Conservation (phyloP, 2,797 vertebrate species). For the Pipistrellus pipistrellus region DNA sequence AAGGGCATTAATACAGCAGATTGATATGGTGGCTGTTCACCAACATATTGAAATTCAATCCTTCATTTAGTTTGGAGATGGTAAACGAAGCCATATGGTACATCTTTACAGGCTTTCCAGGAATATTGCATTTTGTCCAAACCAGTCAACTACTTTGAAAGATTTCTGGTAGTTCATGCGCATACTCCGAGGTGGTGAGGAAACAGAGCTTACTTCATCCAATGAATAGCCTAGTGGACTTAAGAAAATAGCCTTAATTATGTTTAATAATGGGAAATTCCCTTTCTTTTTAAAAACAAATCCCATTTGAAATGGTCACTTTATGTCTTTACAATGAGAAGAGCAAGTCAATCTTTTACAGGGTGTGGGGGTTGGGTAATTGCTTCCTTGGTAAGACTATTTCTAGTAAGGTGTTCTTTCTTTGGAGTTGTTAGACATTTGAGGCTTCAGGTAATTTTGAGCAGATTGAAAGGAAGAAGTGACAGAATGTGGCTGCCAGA, state of each 20-base stretch:
- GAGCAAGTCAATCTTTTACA: not conserved
- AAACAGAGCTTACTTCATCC: slow-evolving; percentile 31
- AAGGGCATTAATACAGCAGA: slow-evolving; percentile 22
- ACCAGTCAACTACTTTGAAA: slow-evolving; percentile 45
- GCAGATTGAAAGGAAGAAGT: slow-evolving; percentile 52
- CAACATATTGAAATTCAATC: not conserved
- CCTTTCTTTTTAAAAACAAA: slow-evolving; percentile 63
- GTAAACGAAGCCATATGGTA: not conserved
- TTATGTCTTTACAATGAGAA: slow-evolving; percentile 50
- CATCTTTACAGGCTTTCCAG: not conserved
- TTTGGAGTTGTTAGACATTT: not conserved
- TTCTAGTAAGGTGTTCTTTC: slow-evolving; percentile 49
- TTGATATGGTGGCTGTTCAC: slow-evolving; percentile 16
- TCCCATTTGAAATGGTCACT: slow-evolving; percentile 57
- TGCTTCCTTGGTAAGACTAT: slow-evolving; percentile 46
- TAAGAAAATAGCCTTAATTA: slow-evolving; percentile 70
- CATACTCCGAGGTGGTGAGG: not conserved
- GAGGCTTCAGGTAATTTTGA: slow-evolving; percentile 60
- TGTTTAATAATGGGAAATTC: slow-evolving; percentile 64
- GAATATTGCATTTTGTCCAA: slow-evolving; percentile 11
- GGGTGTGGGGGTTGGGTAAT: not conserved
- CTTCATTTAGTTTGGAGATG: slow-evolving; percentile 6
- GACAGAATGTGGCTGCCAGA: not conserved
- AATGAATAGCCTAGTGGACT: not conserved
- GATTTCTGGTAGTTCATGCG: not conserved